These are phyloP conservation scores for Collichthys lucidus DNA, from an alignment of 2,113 vertebrate genomes.

Conservation along the genomic window DNA sequence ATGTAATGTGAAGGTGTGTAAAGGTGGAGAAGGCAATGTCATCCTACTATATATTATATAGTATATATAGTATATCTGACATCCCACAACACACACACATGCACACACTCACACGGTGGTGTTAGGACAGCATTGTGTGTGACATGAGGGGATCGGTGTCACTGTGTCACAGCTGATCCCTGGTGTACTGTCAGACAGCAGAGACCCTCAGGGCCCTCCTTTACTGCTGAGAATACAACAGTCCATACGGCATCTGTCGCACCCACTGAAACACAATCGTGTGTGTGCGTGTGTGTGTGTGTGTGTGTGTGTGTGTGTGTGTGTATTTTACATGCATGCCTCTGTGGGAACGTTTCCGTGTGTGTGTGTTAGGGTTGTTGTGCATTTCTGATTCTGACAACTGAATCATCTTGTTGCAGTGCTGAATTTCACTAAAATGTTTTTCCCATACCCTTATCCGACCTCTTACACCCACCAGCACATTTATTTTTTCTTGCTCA, in stretches of 20 bases:
- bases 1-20: not conserved
- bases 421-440: constrained; percentile 5
- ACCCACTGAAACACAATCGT: constrained; percentile 67
- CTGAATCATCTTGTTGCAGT: constrained; percentile 15
- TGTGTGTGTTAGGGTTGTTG: not conserved
- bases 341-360: constrained; percentile 13
- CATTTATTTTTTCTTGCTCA: not conserved
- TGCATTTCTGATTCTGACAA: constrained; percentile 16
- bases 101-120: constrained; percentile 11
- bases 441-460: not conserved
- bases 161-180: constrained; percentile 83
- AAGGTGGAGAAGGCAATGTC: not conserved
- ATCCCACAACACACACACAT: constrained; percentile 8
- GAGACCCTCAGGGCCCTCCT: constrained; percentile 76
- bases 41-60: not conserved
- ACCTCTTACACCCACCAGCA: not conserved
- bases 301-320: not conserved
- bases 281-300: not conserved
- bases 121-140: constrained; percentile 54
- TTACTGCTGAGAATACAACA: constrained; percentile 76
- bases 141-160: constrained; percentile 70
- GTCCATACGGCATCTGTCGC: constrained; percentile 83
- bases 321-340: constrained; percentile 13
- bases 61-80: constrained; percentile 13
- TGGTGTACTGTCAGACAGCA: constrained; percentile 81